These are phyloP conservation scores for Bettongia penicillata DNA, from an alignment of 2,113 vertebrate genomes.

Conservation along the genomic window DNA sequence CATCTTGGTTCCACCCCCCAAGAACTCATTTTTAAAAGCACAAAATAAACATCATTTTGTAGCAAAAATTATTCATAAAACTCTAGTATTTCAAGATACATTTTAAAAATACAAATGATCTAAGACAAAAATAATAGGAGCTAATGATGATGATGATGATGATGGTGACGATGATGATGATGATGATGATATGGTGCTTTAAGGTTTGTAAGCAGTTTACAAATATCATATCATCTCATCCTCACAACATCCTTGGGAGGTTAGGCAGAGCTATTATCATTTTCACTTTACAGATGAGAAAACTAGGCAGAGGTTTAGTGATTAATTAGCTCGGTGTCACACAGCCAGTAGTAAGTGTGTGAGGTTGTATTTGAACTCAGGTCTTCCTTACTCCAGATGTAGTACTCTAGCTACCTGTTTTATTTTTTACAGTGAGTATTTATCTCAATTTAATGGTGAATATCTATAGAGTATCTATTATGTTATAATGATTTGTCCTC, in stretches of 20 bases:
- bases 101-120: not conserved
- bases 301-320: not conserved
- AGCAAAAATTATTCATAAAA: slow-evolving; percentile 31
- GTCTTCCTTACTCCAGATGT: not conserved
- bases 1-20: too few species aligned
- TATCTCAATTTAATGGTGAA: not conserved
- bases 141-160: too few species aligned
- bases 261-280: not conserved
- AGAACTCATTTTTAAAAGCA: slow-evolving; percentile 22
- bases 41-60: not conserved
- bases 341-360: not conserved
- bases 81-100: not conserved
- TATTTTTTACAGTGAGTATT: not conserved
- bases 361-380: not conserved
- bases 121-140: not conserved
- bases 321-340: not conserved
- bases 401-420: not conserved
- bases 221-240: not conserved
- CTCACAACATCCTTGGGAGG: not conserved
- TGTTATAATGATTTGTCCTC: not conserved
- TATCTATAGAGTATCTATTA: not conserved
- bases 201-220: not conserved
- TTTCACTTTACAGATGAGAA: not conserved
- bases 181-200: not conserved
- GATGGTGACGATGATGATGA: too few species aligned